Percentiles rank a stretch among this genome's conserved stretches.
Evolutionary conservation across 1,140 invertebrate species (phyloP).

Genomic region (Teleogryllus occipitalis): DNA sequence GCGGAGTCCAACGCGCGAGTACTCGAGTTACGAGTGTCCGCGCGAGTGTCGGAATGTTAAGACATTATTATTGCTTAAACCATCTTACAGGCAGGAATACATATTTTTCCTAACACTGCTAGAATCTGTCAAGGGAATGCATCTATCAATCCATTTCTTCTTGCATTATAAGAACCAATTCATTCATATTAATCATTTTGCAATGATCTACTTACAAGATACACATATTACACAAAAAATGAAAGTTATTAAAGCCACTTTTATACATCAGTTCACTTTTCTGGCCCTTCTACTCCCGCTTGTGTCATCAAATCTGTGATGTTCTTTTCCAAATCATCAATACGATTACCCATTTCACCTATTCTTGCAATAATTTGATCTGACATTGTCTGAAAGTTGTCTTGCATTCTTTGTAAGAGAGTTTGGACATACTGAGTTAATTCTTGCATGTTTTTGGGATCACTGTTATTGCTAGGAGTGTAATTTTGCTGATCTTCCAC

Average conservation of each 20-base stretch:
- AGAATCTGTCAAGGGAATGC: not conserved
- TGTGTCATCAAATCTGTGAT: constrained; percentile 96
- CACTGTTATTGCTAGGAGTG: constrained; percentile 50
- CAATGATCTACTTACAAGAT: too few species aligned
- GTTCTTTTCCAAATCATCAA: constrained; percentile 96
- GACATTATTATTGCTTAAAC: not conserved
- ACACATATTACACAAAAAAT: not conserved
- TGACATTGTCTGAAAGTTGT: constrained; percentile 97
- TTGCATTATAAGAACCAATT: not conserved
- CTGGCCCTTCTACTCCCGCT: constrained; percentile 76
- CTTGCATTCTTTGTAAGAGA: constrained; percentile 93
- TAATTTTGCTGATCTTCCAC: constrained; percentile 48
- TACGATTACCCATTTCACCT: constrained; percentile 95
- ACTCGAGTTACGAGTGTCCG: too few species aligned
- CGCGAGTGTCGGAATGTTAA: too few species aligned
- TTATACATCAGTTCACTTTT: constrained; percentile 42
- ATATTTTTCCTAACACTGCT: not conserved
- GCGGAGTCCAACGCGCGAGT: too few species aligned
- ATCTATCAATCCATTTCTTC: not conserved
- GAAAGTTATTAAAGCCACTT: not conserved
- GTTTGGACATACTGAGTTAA: constrained; percentile 90
- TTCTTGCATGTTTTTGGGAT: constrained; percentile 91
- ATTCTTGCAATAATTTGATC: constrained; percentile 96
- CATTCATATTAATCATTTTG: too few species aligned
- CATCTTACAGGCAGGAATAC: not conserved